Conservation (phyloP, 2,888 invertebrate species). For the Anthrax anthrax region DNA sequence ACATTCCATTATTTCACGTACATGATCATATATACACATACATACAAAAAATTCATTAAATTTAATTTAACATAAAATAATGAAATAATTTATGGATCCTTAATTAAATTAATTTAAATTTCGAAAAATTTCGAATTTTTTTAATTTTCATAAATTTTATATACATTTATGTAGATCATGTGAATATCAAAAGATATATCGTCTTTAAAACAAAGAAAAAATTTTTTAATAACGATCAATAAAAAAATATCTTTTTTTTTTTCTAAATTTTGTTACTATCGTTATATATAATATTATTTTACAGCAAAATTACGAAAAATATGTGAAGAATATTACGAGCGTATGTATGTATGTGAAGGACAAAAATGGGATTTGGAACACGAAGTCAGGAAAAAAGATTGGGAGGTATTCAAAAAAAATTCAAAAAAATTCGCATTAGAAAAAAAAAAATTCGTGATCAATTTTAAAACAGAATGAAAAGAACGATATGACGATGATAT, state of each 20-base stretch:
- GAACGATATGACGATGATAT: too few species aligned
- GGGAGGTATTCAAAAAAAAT: constrained; percentile 67
- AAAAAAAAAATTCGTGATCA: not conserved
- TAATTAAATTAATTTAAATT: too few species aligned
- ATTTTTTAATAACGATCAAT: too few species aligned
- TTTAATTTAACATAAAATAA: too few species aligned
- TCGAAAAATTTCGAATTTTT: too few species aligned
- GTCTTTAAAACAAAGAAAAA: too few species aligned
- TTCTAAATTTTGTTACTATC: constrained; percentile 7
- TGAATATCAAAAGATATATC: too few species aligned
- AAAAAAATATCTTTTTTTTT: not conserved
- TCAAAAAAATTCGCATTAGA: too few species aligned
- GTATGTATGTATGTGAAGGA: constrained; percentile 95
- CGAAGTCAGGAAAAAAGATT: constrained; percentile 99
- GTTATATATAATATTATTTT: constrained; percentile 17
- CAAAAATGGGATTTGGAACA: constrained; percentile 99
- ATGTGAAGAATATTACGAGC: constrained; percentile 91
- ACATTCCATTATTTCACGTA: too few species aligned
- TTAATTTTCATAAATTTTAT: too few species aligned
- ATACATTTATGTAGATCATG: too few species aligned
- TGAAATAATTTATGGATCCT: too few species aligned
- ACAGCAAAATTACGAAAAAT: constrained; percentile 68
- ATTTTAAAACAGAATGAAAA: constrained; percentile 11
- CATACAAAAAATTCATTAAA: not conserved
- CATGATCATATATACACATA: not conserved